Evolutionary conservation across 2,888 invertebrate species (phyloP).

Genomic region (Tipula unca): DNA sequence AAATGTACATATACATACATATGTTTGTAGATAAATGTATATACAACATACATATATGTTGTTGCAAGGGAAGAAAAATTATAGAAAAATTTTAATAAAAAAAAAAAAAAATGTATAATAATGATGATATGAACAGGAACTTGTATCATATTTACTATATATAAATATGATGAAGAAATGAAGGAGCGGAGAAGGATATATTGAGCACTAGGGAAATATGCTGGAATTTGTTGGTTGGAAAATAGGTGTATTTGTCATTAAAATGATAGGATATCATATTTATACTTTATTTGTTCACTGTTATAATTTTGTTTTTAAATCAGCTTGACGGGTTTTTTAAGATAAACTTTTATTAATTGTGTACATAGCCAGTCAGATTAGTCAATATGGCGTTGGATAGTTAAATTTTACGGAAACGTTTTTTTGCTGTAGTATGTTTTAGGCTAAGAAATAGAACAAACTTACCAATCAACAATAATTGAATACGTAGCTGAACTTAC

Average conservation of each 20-base stretch:
- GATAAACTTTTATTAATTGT: too few relatives aligned
- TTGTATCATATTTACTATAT: background rate
- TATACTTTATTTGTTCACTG: background rate
- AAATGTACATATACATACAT: background rate
- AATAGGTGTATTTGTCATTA: background rate
- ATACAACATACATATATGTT: background rate
- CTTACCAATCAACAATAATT: too few relatives aligned
- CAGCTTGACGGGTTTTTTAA: too few relatives aligned
- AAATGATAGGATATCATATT: background rate
- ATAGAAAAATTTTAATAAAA: background rate
- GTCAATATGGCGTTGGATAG: too few relatives aligned
- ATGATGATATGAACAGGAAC: background rate
- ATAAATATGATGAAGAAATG: background rate
- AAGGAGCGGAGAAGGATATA: background rate
- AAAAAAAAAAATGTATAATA: background rate
- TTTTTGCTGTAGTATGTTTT: too few relatives aligned
- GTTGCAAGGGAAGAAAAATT: background rate
- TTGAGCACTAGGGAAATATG: background rate
- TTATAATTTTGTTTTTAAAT: too few relatives aligned
- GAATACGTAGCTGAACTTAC: too few relatives aligned
- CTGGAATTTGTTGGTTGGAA: background rate
- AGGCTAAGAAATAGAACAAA: too few relatives aligned
- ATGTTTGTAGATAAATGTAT: too few relatives aligned
- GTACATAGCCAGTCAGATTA: too few relatives aligned
- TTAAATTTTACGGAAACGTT: too few relatives aligned